Evolutionary conservation across 2,113 vertebrate genomes (phyloP), one percentile per base, ranked within the genome.

Genomic region (Centropristis striata): DNA sequence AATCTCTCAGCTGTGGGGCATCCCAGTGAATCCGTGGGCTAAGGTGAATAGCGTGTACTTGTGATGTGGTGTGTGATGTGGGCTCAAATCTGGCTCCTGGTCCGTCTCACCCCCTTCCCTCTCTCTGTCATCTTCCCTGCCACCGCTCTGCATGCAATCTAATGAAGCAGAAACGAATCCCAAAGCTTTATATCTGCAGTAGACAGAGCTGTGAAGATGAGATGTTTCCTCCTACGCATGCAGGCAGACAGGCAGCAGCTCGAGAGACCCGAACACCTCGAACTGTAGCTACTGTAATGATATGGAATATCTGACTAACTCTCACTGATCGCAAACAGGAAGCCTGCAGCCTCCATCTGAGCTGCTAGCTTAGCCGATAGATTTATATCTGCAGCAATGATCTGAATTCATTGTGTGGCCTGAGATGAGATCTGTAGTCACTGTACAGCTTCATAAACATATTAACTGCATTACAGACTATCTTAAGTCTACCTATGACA

Each of bases 221-320:
- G 86, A 90, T 86, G 86, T 84, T 90, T 75, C 85, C 90, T 88
- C 90, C 92, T 84, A 92, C 89, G 77, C 90, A 77, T 64, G 54
- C 83, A 88, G 67, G 66, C 85, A 87, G 85, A 66, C 87, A 87
- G 77, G 90, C 85, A 82, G 81, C 12, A 82, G 79, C 84, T 86
- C 50, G 23, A 49, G 81, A 85, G 73, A 85, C 79, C 42, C 18
- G n/a, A 85, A 87, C 80, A 87, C 82, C 86, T 89, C 77, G 76
- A 77, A 76, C 59, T 84, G 75, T 23, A 75, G 83, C 76, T 75
- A 20, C 81, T 63, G 59, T 57, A 79, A 83, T 18, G 61, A 78
- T 51, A 47, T 44, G 21, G 71, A 84, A 63, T 70, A 86, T 73
- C 42, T 73, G 66, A 85, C 80, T 41, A 78, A 27, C 39, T 77